Conservation (phyloP, 2,888 invertebrate genomes). For the Ctenicera cuprea region DNA sequence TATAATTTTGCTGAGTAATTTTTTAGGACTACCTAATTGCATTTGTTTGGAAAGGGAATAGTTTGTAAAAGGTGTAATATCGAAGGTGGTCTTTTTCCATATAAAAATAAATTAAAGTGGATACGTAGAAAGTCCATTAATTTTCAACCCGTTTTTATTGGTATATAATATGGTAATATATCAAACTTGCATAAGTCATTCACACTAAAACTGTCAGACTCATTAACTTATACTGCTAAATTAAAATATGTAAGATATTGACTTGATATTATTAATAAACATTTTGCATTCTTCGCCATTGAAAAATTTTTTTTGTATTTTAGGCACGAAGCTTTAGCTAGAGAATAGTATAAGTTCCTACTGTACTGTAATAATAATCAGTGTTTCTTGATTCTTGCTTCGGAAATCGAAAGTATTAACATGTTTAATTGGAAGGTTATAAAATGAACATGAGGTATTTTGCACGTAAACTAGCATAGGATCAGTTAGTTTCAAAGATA, state of each 20-base stretch:
- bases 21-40: too few relatives aligned
- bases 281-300: constrained; percentile 31
- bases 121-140: constrained; percentile 38
- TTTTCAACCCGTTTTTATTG: constrained; percentile 36
- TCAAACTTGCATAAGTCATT: constrained; percentile 41
- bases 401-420: too few relatives aligned
- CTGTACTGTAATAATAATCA: too few relatives aligned
- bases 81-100: constrained; percentile 11
- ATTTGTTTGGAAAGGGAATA: background rate
- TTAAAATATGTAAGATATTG: constrained; percentile 37
- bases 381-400: too few relatives aligned
- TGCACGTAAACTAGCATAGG: too few relatives aligned
- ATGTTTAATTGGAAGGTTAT: too few relatives aligned
- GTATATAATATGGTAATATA: constrained; percentile 40
- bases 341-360: constrained; percentile 15
- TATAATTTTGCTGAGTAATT: too few relatives aligned
- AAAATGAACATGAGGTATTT: too few relatives aligned
- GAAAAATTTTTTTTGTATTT: constrained; percentile 29
- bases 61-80: constrained; percentile 15
- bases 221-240: constrained; percentile 39
- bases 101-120: constrained; percentile 33
- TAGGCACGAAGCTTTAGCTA: too few relatives aligned
- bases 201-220: constrained; percentile 36
- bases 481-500: too few relatives aligned
- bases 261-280: constrained; percentile 35